Evolutionary conservation across 30 jellyfish, hydroid and myxozoan genomes (phyloP), one percentile per base, ranked within the genome.

Genomic region (Aurelia sp.): DNA sequence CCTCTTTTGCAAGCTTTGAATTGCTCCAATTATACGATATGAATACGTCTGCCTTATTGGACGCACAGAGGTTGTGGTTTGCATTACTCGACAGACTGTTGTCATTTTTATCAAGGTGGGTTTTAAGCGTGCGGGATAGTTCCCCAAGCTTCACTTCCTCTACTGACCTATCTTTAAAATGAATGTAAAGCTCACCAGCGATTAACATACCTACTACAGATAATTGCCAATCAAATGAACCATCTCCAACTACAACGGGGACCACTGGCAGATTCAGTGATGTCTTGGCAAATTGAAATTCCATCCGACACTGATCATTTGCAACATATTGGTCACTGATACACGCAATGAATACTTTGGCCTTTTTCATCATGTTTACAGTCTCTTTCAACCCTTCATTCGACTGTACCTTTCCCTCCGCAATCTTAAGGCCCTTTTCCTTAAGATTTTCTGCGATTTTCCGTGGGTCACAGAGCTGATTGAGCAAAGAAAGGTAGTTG

Each of bases 331-430:
- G 87, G 47, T 90, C 93, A 73, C 94, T 90, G 33, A 90, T 90
- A 82, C 97, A 90, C 15, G 97, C 97, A 44, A 90, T 63, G 78
- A 90, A 90, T 21, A 90, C 97, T 59, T 90, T 90, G 21, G 97
- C 90, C n/a, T 90, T 74, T 61, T 73, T 81, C 91, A 90, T 90
- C 80, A 67, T 27, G 38, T 6, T 47, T 30, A 79, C 86, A 20
- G 85, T 74, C 47, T 53, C 62, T 65, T 71, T 90, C 62, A 90
- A 40, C 50, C 81, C 92, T 41, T 75, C 84, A 48, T 50, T 51
- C 17, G 67, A 9, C 17, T 61, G 33, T 4, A 75, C 76, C 24
- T 77, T 88, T 31, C 87, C 58, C 20, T 77, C 60, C 8, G 57
- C 91, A n/a, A 88, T 72, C 0, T 88, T 88, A 41, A 88, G 38